These are phyloP conservation scores for Agrotis segetum DNA, from an alignment of 2,888 invertebrate species.

Conservation along the genomic window DNA sequence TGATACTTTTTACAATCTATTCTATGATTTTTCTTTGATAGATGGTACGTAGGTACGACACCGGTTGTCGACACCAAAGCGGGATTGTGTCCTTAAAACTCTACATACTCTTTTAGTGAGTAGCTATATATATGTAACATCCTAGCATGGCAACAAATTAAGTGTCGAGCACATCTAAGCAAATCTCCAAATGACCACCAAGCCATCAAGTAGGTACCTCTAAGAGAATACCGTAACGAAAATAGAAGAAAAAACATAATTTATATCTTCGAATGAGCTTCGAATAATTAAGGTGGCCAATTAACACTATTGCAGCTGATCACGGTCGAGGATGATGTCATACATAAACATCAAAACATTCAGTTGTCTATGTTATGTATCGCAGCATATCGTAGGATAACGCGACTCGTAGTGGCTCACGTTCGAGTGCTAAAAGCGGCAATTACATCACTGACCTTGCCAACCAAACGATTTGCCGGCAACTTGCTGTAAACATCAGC, in stretches of 20 bases:
- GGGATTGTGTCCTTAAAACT: not conserved
- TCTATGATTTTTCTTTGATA: not conserved
- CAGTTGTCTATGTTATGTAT: conserved; percentile 47
- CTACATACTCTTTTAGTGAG: not conserved
- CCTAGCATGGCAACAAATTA: not conserved
- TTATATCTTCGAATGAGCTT: conserved; percentile 39
- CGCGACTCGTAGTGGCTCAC: conserved; percentile 74
- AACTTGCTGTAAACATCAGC: conserved; percentile 81
- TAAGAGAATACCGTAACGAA: conserved; percentile 5
- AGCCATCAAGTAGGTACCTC: too few relatives aligned
- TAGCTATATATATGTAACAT: too few relatives aligned
- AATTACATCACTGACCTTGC: conserved; percentile 90
- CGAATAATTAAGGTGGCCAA: conserved; percentile 34
- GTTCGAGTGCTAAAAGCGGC: conserved; percentile 85
- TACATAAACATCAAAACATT: conserved; percentile 79
- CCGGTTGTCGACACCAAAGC: not conserved
- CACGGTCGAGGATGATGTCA: conserved; percentile 79
- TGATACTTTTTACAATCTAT: not conserved
- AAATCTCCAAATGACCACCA: not conserved
- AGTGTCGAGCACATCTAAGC: not conserved
- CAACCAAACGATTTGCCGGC: conserved; percentile 75
- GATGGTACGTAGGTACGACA: not conserved
- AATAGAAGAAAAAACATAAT: conserved; percentile 11
- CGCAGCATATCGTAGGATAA: conserved; percentile 59
- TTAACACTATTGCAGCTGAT: conserved; percentile 29